phyloP scores from a whole-genome alignment of 2,888 invertebrate species.

The Cephus sareptanus region DNA sequence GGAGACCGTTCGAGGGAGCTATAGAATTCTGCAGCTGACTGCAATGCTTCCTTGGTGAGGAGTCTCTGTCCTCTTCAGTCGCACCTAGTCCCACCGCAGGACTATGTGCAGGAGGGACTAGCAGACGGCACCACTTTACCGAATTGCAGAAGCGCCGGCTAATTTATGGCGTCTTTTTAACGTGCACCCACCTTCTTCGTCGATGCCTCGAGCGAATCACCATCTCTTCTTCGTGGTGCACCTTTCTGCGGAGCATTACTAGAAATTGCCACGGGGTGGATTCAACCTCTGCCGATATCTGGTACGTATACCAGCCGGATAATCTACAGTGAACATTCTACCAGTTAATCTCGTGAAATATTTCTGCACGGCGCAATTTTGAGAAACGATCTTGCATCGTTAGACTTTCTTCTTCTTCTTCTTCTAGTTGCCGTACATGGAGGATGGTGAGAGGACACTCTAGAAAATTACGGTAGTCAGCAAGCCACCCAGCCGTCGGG shows the following conservation, averaged over 20 bases:
- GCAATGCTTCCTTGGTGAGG: not conserved
- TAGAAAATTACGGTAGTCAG: not conserved
- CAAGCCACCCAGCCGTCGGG: not conserved
- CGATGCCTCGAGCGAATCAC: not conserved
- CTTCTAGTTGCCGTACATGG: not conserved
- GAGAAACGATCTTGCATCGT: not conserved
- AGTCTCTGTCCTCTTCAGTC: not conserved
- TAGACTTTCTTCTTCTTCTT: not conserved
- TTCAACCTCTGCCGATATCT: not conserved
- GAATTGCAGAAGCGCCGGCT: slow-evolving; percentile 17
- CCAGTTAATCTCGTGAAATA: not conserved
- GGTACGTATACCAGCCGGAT: not conserved
- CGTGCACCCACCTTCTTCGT: not conserved
- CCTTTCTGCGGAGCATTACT: not conserved
- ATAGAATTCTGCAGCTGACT: slow-evolving; percentile 4
- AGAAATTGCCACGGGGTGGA: not conserved
- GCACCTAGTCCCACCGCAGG: not conserved
- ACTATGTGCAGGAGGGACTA: not conserved
- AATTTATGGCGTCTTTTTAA: slow-evolving; percentile 10
- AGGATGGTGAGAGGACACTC: not conserved
- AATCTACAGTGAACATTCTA: not conserved
- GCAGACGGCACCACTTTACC: slow-evolving; percentile 21
- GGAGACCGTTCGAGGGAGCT: not conserved
- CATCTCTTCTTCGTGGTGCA: not conserved
- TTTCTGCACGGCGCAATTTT: not conserved